Base-by-base conservation (phyloP, 2,888 invertebrate genomes). In the Boloria selene region DNA sequence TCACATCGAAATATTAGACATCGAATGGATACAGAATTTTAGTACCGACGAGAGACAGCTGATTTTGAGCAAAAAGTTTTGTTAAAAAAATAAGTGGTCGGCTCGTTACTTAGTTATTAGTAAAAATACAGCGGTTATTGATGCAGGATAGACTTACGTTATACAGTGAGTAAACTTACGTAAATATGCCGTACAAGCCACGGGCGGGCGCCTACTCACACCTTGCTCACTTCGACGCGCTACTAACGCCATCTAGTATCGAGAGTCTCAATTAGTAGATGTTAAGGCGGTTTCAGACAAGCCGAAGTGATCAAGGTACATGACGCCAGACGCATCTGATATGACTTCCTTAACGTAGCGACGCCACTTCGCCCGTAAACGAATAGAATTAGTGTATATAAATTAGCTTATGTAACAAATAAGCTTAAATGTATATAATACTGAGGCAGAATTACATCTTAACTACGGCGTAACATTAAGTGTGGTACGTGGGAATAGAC, bases 391-490 rank as follows among this genome's bases (percentile, higher is more conserved):
- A 87, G 88, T 91, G 88, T 91, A 90, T 90, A 91, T 91, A 89
- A 90, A 88, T 89, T 90, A 88, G 90, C 90, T 91, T 91, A 91
- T 90, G 80, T 90, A 92, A 89, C 90, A 88, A 85, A 91, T 91
- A 92, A 92, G 92, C 92, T 92, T 92, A 90, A 86, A 90, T 90
- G 90, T 91, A 90, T 89, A 90, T 92, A 92, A 92, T 92, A 92
- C 92, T 92, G 92, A 91, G 92, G 91, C 91, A 90, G 91, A 91
- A 89, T 89, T 91, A 91, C 91, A 91, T 88, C 90, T 92, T 91
- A 92, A 86, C 90, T 92, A 91, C 91, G 86, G 88, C 88, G 86
- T 90, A 90, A 90, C 86, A 89, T 90, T 90, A 88, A 86, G 86
- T 85, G 87, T 89, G 89, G 88, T 90, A 90, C 89, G 86, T 88